phyloP scores from a whole-genome alignment of 2,888 invertebrate genomes.

The Caenorhabditis imperialis region DNA sequence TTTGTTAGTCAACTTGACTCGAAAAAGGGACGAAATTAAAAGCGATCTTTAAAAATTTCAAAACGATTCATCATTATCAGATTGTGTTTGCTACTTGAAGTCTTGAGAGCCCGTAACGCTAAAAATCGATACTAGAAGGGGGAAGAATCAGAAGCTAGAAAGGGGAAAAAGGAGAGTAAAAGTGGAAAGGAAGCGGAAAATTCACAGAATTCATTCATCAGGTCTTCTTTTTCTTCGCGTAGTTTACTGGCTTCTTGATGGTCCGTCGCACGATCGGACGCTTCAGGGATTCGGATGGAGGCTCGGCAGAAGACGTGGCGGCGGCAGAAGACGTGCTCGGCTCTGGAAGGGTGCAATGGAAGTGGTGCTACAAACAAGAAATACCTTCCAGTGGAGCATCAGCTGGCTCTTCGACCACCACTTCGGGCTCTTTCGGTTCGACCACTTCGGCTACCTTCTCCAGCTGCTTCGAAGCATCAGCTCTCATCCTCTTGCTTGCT shows the following conservation, averaged over 20 bases:
- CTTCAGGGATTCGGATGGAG: neutral
- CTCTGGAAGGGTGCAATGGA: neutral
- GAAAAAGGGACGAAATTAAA: too few relatives aligned
- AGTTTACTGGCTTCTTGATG: slow-evolving; percentile 16
- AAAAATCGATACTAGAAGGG: slow-evolving; percentile 9
- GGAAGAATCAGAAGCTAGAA: neutral
- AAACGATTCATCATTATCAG: too few relatives aligned
- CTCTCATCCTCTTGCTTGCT: too few relatives aligned
- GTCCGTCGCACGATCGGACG: slow-evolving; percentile 6
- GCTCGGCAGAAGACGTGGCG: neutral
- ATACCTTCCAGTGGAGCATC: too few relatives aligned
- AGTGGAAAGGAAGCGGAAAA: neutral
- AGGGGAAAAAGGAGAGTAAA: neutral
- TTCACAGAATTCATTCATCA: slow-evolving; percentile 15
- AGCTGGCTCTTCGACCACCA: too few relatives aligned
- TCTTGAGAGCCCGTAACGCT: slow-evolving; percentile 3
- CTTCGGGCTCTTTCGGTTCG: neutral
- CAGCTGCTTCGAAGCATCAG: too few relatives aligned
- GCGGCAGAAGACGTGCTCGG: neutral
- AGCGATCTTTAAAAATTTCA: too few relatives aligned
- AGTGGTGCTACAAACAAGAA: neutral
- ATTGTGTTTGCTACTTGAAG: too few relatives aligned
- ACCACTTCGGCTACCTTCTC: too few relatives aligned
- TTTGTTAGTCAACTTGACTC: too few relatives aligned
- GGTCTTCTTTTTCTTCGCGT: slow-evolving; percentile 3